Evolutionary conservation across 2,888 invertebrate species (phyloP).

Genomic region (Polydrusus cervinus): DNA sequence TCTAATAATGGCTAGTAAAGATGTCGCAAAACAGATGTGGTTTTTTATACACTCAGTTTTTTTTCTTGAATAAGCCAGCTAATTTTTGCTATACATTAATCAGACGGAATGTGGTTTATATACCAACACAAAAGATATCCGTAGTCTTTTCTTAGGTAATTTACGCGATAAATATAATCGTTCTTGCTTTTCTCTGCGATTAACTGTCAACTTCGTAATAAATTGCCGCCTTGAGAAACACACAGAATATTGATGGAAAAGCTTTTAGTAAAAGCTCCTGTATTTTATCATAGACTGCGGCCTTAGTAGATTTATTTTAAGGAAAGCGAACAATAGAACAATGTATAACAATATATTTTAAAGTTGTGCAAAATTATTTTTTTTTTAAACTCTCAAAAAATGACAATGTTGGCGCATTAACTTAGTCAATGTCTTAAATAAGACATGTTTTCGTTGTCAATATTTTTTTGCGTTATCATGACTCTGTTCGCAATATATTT

Average conservation of each 20-base stretch:
- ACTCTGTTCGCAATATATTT: no score
- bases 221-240: background rate
- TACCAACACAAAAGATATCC: background rate
- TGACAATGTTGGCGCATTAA: no score
- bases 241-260: constrained; percentile 6
- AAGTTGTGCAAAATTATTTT: no score
- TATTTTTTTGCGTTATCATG: no score
- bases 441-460: no score
- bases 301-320: background rate
- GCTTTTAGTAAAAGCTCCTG: background rate
- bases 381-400: no score
- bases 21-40: no score
- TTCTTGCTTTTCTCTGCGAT: background rate
- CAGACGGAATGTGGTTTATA: no score
- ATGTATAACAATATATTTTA: background rate
- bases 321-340: background rate
- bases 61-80: background rate
- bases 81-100: background rate
- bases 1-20: no score
- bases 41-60: background rate
- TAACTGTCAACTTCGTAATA: constrained; percentile 10
- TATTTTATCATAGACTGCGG: background rate
- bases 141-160: background rate
- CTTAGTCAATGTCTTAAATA: no score
- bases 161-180: constrained; percentile 1